These are phyloP conservation scores for Drosophila meridionalis DNA, from an alignment of 2,888 invertebrate genomes.

Conservation along the genomic window DNA sequence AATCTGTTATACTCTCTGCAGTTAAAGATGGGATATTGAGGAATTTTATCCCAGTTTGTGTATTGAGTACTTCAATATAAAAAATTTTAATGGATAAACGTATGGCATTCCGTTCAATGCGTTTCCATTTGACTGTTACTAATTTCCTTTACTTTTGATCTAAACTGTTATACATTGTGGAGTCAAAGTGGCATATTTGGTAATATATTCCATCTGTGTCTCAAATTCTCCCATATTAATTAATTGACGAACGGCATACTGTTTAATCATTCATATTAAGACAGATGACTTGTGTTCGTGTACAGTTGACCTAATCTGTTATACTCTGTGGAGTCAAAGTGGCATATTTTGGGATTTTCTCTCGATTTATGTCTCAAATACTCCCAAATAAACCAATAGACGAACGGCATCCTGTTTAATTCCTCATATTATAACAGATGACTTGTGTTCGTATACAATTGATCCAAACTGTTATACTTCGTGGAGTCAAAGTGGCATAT, in stretches of 20 bases:
- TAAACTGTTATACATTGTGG: too few species aligned
- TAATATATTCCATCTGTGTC: too few species aligned
- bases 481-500: slow-evolving; percentile 42
- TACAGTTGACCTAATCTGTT: slow-evolving; percentile 4
- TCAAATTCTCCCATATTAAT: slow-evolving; percentile 48
- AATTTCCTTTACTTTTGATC: too few species aligned
- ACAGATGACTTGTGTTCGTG: slow-evolving; percentile 58
- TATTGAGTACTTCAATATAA: too few species aligned
- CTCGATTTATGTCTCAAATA: slow-evolving; percentile 39
- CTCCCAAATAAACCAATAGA: slow-evolving; percentile 28
- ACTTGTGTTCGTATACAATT: slow-evolving; percentile 34
- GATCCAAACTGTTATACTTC: neutral
- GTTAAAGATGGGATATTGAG: too few species aligned
- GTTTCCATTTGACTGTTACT: too few species aligned
- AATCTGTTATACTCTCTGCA: slow-evolving; percentile 11
- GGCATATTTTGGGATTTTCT: slow-evolving; percentile 36
- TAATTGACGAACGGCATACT: slow-evolving; percentile 50
- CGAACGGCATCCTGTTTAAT: slow-evolving; percentile 43
- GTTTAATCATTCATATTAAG: slow-evolving; percentile 38
- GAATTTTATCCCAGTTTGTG: too few species aligned
- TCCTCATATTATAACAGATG: slow-evolving; percentile 38
- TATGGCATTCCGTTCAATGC: too few species aligned
- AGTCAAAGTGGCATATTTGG: slow-evolving; percentile 68
- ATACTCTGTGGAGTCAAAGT: slow-evolving; percentile 45
- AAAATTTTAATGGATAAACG: too few species aligned